Evolutionary conservation across 2,113 vertebrate genomes (phyloP).

Genomic region (Ageneiosus marmoratus): DNA sequence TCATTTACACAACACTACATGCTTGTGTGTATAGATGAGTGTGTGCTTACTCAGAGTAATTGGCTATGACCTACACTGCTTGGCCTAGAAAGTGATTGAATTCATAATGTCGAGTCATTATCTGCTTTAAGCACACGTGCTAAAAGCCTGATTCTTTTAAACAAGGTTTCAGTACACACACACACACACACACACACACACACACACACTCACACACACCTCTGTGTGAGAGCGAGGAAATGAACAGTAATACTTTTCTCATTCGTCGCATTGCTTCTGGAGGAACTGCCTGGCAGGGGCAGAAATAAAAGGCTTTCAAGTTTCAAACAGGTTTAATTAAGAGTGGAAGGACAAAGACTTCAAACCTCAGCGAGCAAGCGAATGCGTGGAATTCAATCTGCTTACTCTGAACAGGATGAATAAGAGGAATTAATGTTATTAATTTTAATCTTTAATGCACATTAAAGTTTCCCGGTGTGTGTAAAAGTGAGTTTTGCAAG

Average conservation of each 20-base stretch:
- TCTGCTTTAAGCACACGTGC: conserved; percentile 28
- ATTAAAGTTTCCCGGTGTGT: conserved; percentile 25
- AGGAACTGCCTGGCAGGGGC: conserved; percentile 24
- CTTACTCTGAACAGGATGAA: conserved; percentile 45
- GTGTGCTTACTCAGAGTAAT: conserved; percentile 35
- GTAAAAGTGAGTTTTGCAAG: not conserved
- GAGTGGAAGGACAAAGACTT: conserved; percentile 52
- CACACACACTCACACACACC: not conserved
- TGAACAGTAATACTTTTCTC: conserved; percentile 11
- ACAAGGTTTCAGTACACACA: not conserved
- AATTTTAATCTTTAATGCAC: conserved; percentile 48
- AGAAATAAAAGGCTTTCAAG: conserved; percentile 51
- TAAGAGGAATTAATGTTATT: conserved; percentile 52
- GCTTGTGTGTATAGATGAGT: conserved; percentile 15
- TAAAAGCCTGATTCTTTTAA: conserved; percentile 39
- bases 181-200: conserved; percentile 4
- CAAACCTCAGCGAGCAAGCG: conserved; percentile 35
- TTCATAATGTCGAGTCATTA: conserved; percentile 47
- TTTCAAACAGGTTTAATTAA: conserved; percentile 57
- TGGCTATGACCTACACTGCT: conserved; percentile 34
- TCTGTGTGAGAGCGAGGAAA: conserved; percentile 14
- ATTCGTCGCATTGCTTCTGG: conserved; percentile 39
- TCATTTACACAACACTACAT: conserved; percentile 16
- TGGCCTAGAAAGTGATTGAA: conserved; percentile 34
- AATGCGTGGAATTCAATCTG: conserved; percentile 45